Base-by-base conservation (phyloP, 2,888 invertebrate genomes). In the Aricia artaxerxes region DNA sequence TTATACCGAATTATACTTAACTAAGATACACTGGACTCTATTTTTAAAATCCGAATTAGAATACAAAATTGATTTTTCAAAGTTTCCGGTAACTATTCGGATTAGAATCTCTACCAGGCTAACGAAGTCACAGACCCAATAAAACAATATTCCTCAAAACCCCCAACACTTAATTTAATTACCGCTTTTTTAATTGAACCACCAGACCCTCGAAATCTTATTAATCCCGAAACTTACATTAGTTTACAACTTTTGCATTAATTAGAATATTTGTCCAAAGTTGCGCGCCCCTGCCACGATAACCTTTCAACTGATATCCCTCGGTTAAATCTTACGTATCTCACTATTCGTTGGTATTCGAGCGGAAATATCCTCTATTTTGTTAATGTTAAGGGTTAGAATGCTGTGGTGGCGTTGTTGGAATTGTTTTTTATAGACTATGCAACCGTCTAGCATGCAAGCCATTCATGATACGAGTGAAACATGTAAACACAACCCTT, bases 161-260 rank as follows among this genome's bases (percentile, higher is more conserved):
- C 35, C 16, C 13, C 69, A 69, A 38, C 69, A 69, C 4, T 69
- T 35, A 69, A 69, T 69, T 38, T 16, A 69, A 69, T 69, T 69
- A 69, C 69, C 24, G 13, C 64, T 35, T 69, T 69, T 35, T 69
- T 69, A 69, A 69, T 69, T 69, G 0, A 69, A 69, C 35, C 69
- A 69, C 69, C 69, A 35, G 16, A 69, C 69, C 69, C 69, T 69
- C 38, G 13, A 16, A 69, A 69, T 69, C 69, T 69, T 69, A 38
- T 69, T 69, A 69, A 69, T 16, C 69, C 35, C 69, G 35, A 69
- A 69, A 69, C 69, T 69, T 69, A 35, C 35, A 69, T 69, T 69
- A 69, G 44, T 73, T 73, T 73, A n/a, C 73, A 73, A 73, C 40
- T 73, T 73, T 73, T 24, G 44, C 73, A 73, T 73, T 44, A 73